These are phyloP conservation scores for Yponomeuta evonymella DNA, from an alignment of 2,888 invertebrate genomes.

Conservation along the genomic window DNA sequence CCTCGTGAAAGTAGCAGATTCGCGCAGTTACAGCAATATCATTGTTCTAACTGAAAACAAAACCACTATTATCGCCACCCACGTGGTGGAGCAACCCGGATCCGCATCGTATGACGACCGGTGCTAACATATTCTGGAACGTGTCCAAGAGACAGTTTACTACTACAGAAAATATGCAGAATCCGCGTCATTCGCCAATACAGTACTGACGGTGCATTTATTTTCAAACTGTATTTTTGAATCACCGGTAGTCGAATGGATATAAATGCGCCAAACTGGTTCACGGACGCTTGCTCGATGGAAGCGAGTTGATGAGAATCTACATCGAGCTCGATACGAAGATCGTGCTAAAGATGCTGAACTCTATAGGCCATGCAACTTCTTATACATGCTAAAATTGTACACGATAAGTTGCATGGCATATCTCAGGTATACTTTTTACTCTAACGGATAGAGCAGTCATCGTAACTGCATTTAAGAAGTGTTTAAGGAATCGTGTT, in stretches of 20 bases:
- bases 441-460: too few species aligned
- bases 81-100: conserved; percentile 44
- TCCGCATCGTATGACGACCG: conserved; percentile 14
- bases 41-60: conserved; percentile 29
- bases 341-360: too few species aligned
- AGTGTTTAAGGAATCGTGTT: neutral
- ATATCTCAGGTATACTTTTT: too few species aligned
- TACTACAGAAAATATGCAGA: conserved; percentile 52
- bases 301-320: too few species aligned
- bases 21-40: conserved; percentile 14
- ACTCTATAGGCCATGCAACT: too few species aligned
- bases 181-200: conserved; percentile 43
- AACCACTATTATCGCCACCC: conserved; percentile 34
- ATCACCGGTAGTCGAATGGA: neutral
- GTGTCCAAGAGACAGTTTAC: conserved; percentile 59
- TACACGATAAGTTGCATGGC: too few species aligned
- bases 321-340: too few species aligned
- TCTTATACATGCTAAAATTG: too few species aligned
- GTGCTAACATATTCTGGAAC: conserved; percentile 37
- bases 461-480: too few species aligned
- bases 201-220: conserved; percentile 32
- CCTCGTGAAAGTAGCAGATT: neutral
- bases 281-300: too few species aligned
- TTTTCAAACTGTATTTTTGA: conserved; percentile 17
- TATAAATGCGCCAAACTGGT: too few species aligned